phyloP scores from a whole-genome alignment of 1,140 invertebrate genomes.

The Drosophila malerkotliana region DNA sequence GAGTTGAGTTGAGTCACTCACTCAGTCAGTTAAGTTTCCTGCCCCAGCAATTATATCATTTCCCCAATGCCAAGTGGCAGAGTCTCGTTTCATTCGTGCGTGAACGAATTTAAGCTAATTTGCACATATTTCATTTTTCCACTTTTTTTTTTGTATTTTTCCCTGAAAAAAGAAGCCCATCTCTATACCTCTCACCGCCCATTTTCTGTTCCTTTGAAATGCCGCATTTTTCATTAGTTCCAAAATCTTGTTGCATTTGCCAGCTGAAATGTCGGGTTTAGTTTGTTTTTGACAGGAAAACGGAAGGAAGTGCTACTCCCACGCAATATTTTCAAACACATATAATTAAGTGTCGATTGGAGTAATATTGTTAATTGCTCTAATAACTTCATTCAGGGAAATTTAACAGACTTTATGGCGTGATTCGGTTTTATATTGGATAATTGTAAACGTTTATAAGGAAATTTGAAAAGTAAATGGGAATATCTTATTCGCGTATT shows the following conservation, averaged over 20 bases:
- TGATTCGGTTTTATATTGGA: no score
- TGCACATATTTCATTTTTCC: constrained; percentile 53
- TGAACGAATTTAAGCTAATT: constrained; percentile 76
- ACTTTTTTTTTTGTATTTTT: not conserved
- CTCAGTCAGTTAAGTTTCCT: constrained; percentile 77
- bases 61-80: constrained; percentile 61
- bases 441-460: no score
- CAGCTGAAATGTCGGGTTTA: not conserved
- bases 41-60: constrained; percentile 79
- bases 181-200: constrained; percentile 6
- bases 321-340: not conserved
- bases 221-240: not conserved
- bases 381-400: not conserved
- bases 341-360: not conserved
- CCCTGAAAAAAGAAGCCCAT: not conserved
- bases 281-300: constrained; percentile 1
- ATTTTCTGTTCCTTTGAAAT: constrained; percentile 46
- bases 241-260: not conserved
- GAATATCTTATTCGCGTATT: no score
- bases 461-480: no score
- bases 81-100: constrained; percentile 66
- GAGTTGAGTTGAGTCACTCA: constrained; percentile 62
- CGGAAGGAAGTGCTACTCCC: not conserved
- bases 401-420: not conserved
- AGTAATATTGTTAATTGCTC: not conserved